Conservation (phyloP, 2,113 vertebrate genomes). For the Coryphaenoides rupestris region DNA sequence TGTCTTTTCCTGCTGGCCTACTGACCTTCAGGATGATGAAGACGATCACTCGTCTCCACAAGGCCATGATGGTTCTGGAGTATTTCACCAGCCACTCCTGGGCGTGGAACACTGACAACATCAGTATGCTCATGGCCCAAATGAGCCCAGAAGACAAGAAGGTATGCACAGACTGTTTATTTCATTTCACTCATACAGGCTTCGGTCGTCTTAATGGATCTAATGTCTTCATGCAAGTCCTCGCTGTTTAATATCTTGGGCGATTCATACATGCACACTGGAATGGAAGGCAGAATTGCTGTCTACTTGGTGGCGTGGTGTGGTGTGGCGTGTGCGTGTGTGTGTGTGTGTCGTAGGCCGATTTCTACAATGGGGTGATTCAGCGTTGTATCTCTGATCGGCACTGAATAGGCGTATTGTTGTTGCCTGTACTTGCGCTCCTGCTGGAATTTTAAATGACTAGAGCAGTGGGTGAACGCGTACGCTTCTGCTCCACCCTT, state of each 20-base stretch:
- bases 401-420: no score
- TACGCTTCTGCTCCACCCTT: no score
- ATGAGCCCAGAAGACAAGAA: slow-evolving; percentile 90
- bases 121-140: slow-evolving; percentile 88
- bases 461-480: no score
- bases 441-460: no score
- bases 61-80: slow-evolving; percentile 91
- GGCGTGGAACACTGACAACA: slow-evolving; percentile 95
- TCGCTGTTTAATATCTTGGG: no score
- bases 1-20: slow-evolving; percentile 10
- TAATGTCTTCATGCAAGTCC: neutral
- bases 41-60: slow-evolving; percentile 94
- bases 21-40: slow-evolving; percentile 91
- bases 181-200: no score
- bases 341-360: no score
- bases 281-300: neutral
- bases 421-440: no score
- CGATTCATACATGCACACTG: no score
- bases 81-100: slow-evolving; percentile 98
- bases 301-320: neutral
- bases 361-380: slow-evolving; percentile 9
- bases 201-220: neutral
- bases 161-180: slow-evolving; percentile 55
- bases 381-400: neutral
- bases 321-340: no score